Evolutionary conservation across 2,888 invertebrate genomes (phyloP), one percentile per base, ranked within the genome.

Genomic region (Sarcophaga variegata): DNA sequence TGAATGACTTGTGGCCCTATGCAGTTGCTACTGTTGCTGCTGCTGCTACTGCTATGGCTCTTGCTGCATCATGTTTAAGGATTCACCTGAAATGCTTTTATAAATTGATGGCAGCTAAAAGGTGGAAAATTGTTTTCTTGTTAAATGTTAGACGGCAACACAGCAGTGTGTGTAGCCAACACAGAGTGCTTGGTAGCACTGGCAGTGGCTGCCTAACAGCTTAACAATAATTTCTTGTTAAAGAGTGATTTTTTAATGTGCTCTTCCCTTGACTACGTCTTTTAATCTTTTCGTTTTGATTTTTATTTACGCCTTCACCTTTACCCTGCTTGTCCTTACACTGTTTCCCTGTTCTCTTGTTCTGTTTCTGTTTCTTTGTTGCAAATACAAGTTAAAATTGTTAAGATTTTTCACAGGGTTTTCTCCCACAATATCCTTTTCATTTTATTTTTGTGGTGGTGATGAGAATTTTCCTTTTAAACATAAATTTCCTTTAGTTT

Each of bases 121-220:
- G 87, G 84, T 87, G 87, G 87, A 87, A 87, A 87, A 87, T 87
- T 84, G 81, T 81, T 84, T 84, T 81, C 83, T 59, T 83, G 78
- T 75, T 81, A 37, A 37, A 37, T 2, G 37, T 37, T 37, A 2
- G 6, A 37, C 37, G 37, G 37, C 37, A 37, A 37, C 37, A 37
- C 6, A 5, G 10, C 37, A 8, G 0, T 2, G 37, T 49, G 71
- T 22, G 63, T 54, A 17, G 49, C 25, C 60, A 74, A 72, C 59
- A 54, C 71, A 69, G 75, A 63, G 22, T 22, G 74, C 71, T 72
- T 54, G 66, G 75, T 22, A 79, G 79, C 72, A 80, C 5, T n/a
- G 67, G 0, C 3, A 54, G 5, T 54, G 17, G 17, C 12, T 14
- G 14, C 54, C 63, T 62, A 84, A 66, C 70, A 87, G 78, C 87